A percentile compares a stretch with the other conserved stretches of the same genome.
Conservation (phyloP, 2,113 vertebrate genomes). For the Rhea pennata region DNA sequence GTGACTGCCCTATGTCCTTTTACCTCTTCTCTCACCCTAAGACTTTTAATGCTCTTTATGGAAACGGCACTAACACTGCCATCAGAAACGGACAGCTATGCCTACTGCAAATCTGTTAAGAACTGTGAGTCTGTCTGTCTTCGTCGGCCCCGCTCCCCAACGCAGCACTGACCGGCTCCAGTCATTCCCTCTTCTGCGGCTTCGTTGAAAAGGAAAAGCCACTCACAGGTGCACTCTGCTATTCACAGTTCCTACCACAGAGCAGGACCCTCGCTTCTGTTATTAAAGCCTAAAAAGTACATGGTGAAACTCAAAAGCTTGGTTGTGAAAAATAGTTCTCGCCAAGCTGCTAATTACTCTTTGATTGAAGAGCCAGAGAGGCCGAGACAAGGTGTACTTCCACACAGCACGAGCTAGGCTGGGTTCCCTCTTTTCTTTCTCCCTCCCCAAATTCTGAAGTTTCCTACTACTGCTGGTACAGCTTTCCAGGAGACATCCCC, state of each 20-base stretch:
- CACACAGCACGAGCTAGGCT: neutral
- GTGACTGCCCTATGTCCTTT: neutral
- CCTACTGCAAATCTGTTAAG: neutral
- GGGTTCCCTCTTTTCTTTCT: neutral
- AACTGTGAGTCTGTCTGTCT: neutral
- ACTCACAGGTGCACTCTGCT: neutral
- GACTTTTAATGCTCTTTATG: neutral
- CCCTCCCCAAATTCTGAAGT: neutral
- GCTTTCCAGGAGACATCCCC: neutral
- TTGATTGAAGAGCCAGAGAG: neutral
- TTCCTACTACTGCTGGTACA: neutral
- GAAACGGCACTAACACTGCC: neutral
- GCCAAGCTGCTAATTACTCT: slow-evolving; percentile 18
- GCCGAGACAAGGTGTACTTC: neutral
- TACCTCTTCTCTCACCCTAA: neutral
- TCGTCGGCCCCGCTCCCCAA: neutral
- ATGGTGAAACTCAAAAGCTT: neutral
- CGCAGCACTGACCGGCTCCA: neutral
- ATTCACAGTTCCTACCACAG: neutral
- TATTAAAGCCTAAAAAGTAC: slow-evolving; percentile 3
- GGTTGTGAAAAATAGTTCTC: neutral
- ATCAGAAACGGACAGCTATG: neutral
- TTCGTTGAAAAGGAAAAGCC: neutral
- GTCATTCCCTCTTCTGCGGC: neutral
- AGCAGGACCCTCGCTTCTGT: neutral